phyloP scores from a whole-genome alignment of 1,140 invertebrate species.

The Bombus waltoni region DNA sequence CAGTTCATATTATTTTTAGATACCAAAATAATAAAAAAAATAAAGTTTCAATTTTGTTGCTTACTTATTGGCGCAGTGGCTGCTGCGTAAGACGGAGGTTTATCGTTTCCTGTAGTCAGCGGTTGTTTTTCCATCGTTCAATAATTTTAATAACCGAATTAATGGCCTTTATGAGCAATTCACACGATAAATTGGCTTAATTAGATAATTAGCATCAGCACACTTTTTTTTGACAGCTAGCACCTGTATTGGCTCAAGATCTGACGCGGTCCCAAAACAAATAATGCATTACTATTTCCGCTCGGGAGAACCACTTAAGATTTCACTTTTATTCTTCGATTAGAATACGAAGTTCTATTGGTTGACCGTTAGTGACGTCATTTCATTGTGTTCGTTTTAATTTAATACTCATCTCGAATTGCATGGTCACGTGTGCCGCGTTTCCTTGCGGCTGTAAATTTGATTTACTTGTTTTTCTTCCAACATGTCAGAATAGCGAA shows the following conservation, averaged over 20 bases:
- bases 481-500: background rate
- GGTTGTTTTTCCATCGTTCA: slow-evolving; percentile 66
- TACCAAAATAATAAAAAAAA: background rate
- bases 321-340: background rate
- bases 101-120: slow-evolving; percentile 60
- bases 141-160: background rate
- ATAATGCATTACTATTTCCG: slow-evolving; percentile 12
- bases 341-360: slow-evolving; percentile 3
- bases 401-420: background rate
- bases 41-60: slow-evolving; percentile 1
- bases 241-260: background rate
- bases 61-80: slow-evolving; percentile 61
- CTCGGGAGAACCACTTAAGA: background rate
- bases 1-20: background rate
- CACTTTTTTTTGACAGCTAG: slow-evolving; percentile 23
- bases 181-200: background rate
- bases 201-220: slow-evolving; percentile 27
- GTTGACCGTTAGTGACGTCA: background rate
- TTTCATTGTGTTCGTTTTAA: background rate
- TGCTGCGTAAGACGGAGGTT: slow-evolving; percentile 66
- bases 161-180: background rate
- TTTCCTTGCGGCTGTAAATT: background rate
- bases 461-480: background rate
- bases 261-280: slow-evolving; percentile 22
- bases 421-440: background rate